Conservation (phyloP, 2,888 invertebrate species). For the Hyles lineata region DNA sequence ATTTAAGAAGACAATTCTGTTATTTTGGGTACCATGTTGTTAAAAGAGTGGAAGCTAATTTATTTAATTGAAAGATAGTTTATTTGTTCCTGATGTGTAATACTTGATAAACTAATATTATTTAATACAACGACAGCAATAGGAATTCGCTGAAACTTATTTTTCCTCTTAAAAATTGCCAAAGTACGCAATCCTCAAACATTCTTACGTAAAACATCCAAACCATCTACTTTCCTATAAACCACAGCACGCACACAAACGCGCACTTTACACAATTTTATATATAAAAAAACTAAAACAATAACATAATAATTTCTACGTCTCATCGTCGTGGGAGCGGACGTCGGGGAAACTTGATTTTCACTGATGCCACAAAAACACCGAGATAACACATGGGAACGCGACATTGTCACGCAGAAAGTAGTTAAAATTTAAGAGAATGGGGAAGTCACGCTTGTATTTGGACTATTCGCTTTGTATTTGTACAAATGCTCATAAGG, state of each 20-base stretch:
- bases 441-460: constrained; percentile 60
- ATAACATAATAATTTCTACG: constrained; percentile 43
- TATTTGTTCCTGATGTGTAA: too few relatives aligned
- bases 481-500: too few relatives aligned
- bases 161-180: background rate
- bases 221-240: constrained; percentile 15
- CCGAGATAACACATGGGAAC: constrained; percentile 64
- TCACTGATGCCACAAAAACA: constrained; percentile 69
- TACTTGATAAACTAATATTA: too few relatives aligned
- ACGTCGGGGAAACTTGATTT: constrained; percentile 65
- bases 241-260: background rate
- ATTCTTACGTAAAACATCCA: background rate
- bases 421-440: constrained; percentile 19
- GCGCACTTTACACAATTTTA: constrained; percentile 31
- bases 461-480: too few relatives aligned
- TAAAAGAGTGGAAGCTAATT: too few relatives aligned
- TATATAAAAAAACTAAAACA: constrained; percentile 44
- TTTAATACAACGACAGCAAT: too few relatives aligned
- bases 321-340: constrained; percentile 61
- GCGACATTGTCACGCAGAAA: constrained; percentile 49
- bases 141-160: background rate
- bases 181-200: background rate
- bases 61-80: too few relatives aligned
- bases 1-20: too few relatives aligned
- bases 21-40: too few relatives aligned